phyloP scores from a whole-genome alignment of 2,797 vertebrate genomes.

The Cyprinella venusta region DNA sequence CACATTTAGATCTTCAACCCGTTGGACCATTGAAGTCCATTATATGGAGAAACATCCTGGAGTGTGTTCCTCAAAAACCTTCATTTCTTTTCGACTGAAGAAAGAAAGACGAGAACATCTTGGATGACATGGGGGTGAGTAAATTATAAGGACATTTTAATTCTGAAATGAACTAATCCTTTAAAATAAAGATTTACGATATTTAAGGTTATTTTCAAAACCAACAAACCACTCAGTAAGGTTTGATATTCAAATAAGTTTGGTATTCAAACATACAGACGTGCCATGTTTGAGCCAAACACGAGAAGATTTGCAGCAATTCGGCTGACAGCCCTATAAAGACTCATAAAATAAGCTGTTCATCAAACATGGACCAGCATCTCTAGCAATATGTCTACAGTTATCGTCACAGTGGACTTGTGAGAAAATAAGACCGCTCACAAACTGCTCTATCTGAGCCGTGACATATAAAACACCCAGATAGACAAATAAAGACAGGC shows the following conservation, averaged over 20 bases:
- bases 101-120: too few species aligned
- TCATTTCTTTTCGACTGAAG: too few species aligned
- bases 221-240: too few species aligned
- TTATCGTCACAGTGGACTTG: conserved; percentile 56
- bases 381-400: conserved; percentile 63
- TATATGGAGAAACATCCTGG: too few species aligned
- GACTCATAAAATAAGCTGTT: neutral
- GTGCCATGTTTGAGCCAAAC: neutral
- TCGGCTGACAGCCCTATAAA: neutral
- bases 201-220: too few species aligned
- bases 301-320: neutral
- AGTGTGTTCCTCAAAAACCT: too few species aligned
- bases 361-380: conserved; percentile 25
- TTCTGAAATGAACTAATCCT: too few species aligned
- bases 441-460: conserved; percentile 68
- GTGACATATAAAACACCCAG: conserved; percentile 70
- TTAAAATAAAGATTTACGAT: too few species aligned
- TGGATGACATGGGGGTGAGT: too few species aligned
- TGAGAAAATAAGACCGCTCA: conserved; percentile 32
- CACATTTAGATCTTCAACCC: too few species aligned
- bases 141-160: too few species aligned
- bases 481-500: conserved; percentile 74
- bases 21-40: too few species aligned
- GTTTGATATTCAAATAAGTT: neutral
- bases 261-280: neutral